Base-by-base conservation (phyloP, 2,888 invertebrate species). In the Xestia ashworthii region DNA sequence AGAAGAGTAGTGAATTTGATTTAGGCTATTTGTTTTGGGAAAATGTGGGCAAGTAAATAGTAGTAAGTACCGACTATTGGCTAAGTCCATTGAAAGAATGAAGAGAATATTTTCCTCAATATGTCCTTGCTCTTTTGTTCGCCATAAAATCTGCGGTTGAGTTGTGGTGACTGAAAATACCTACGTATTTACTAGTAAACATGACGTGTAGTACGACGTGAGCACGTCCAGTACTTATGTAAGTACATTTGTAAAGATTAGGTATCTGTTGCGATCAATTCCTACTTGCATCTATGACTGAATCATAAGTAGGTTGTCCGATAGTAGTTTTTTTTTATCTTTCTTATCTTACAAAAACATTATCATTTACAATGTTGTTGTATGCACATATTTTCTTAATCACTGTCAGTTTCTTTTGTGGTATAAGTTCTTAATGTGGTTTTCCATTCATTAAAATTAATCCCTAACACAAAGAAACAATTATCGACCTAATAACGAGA, bases 31-130 rank as follows among this genome's bases (percentile, higher is more conserved):
- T 19, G 19, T 19, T 38, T 48, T 9, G 1, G 14, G 16, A 38
- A 32, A 19, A 32, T 8, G 32, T 60, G 19, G 6, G 8, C 41
- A 44, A 41, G 14, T 44, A 44, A 44, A 44, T 16, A n/a, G 14
- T 14, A 74, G 5, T 1, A 16, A 74, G 5, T 1, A 16, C 41
- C 5, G 14, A 19, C 0, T 5, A 8, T 58, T 58, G 12, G 1
- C 11, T 14, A n/a, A 58, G n/a, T 48, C 5, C 4, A 44, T 25
- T 68, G n/a, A 67, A 79, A 75, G 75, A 6, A 55, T 1, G 55
- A 74, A 32, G 12, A 81, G 67, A 53, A 79, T 41, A 64, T 55
- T 19, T 38, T 62, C 38, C 62, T 62, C 19, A 62, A 11, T 62
- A 38, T 58, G 25, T 25, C 58, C 14, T 58, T 19, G 9, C 3